Evolutionary conservation across 2,888 invertebrate species (phyloP).

Genomic region (Clistopyga incitator): DNA sequence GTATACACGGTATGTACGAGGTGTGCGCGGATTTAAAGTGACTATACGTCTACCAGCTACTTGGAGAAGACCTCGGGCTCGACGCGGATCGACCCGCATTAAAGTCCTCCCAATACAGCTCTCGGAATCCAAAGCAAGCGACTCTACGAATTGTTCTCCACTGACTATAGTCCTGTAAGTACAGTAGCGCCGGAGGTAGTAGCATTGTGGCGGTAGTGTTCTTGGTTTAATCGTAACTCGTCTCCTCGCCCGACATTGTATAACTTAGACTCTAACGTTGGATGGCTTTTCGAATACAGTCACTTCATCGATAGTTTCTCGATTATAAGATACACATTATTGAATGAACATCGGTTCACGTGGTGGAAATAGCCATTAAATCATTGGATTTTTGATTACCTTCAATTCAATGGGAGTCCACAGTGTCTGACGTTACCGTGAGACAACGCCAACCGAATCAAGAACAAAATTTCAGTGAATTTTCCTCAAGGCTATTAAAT

Average conservation of each 20-base stretch:
- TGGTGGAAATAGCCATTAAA: not conserved
- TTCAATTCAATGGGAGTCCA: too few species aligned
- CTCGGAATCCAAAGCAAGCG: conserved; percentile 50
- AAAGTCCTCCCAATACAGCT: conserved; percentile 55
- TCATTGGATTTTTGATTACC: too few species aligned
- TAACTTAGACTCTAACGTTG: conserved; percentile 2
- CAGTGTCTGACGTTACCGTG: too few species aligned
- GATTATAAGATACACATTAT: not conserved
- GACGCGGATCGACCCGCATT: conserved; percentile 62
- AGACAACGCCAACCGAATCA: too few species aligned
- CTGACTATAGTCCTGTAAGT: conserved; percentile 31
- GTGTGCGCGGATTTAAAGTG: conserved; percentile 46
- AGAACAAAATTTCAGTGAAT: too few species aligned
- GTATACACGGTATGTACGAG: conserved; percentile 33
- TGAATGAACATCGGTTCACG: not conserved
- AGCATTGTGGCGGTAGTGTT: conserved; percentile 28
- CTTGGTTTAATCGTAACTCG: conserved; percentile 30
- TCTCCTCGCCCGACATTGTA: conserved; percentile 5
- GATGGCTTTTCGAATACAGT: not conserved
- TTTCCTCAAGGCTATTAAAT: too few species aligned
- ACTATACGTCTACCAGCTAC: conserved; percentile 46
- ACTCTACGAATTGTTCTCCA: conserved; percentile 51
- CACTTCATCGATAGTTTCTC: not conserved
- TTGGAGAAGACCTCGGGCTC: conserved; percentile 53
- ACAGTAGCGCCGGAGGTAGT: conserved; percentile 13